Conservation (phyloP, 2,113 vertebrate species). For the Tympanuchus pallidicinctus region DNA sequence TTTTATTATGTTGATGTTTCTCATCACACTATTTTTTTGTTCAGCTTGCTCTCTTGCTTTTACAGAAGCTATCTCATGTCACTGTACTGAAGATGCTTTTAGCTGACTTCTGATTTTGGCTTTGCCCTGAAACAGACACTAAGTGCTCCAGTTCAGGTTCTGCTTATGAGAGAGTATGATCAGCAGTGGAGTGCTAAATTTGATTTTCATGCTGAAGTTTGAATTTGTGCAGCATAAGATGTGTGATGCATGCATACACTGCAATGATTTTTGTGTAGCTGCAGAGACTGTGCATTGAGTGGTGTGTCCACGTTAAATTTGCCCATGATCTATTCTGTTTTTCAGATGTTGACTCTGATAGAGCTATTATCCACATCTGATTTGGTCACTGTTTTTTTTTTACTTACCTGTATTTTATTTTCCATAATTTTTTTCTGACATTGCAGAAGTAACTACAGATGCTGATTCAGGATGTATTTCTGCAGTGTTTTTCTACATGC, state of each 20-base stretch:
- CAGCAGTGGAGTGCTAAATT: not conserved
- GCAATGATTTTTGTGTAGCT: not conserved
- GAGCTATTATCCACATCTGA: not conserved
- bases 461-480: not conserved
- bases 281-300: not conserved
- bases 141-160: not conserved
- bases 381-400: not conserved
- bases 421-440: not conserved
- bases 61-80: not conserved
- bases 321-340: not conserved
- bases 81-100: not conserved
- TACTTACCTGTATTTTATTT: not conserved
- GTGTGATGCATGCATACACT: not conserved
- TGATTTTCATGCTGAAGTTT: not conserved
- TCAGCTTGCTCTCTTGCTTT: not conserved
- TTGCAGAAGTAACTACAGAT: not conserved
- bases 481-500: not conserved
- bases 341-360: not conserved
- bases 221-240: accelerated
- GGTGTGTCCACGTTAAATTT: not conserved
- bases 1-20: not conserved
- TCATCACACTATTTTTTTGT: not conserved
- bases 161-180: not conserved
- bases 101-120: not conserved
- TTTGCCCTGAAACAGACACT: not conserved